Percentiles rank a stretch among this genome's conserved stretches.
phyloP scores from a whole-genome alignment of 2,113 vertebrate genomes.

The Psilopogon haemacephalus region DNA sequence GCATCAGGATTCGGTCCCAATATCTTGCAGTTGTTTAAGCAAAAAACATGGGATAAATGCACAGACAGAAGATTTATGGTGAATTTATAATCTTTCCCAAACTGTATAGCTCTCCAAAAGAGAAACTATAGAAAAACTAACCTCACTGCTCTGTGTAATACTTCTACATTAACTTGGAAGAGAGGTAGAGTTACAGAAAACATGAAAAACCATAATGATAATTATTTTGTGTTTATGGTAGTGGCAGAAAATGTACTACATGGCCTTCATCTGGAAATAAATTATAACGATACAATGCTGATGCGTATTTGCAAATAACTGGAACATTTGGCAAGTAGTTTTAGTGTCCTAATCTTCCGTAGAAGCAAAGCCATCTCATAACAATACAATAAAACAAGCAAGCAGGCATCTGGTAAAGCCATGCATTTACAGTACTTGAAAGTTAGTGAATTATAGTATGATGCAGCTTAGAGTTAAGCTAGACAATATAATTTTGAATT shows the following conservation, averaged over 20 bases:
- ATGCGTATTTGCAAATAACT: not conserved
- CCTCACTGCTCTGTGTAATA: not conserved
- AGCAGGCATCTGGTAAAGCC: not conserved
- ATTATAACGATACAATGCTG: not conserved
- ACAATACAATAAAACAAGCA: not conserved
- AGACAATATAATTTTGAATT: not conserved
- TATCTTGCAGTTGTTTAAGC: not conserved
- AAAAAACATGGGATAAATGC: not conserved
- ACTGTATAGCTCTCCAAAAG: not conserved
- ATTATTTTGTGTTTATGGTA: not conserved
- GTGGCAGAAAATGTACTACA: not conserved
- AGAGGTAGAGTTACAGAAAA: not conserved
- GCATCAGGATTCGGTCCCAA: not conserved
- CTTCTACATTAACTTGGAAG: not conserved
- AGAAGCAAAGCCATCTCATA: not conserved
- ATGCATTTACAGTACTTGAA: not conserved
- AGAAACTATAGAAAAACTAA: not conserved
- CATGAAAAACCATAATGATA: not conserved
- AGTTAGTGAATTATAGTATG: not conserved
- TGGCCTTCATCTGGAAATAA: not conserved
- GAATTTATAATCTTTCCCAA: not conserved
- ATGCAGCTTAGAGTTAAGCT: conserved; percentile 15
- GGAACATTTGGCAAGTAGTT: not conserved
- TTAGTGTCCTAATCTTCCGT: not conserved
- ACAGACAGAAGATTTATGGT: not conserved